phyloP scores from a whole-genome alignment of 53 echinoderm and acorn worm genomes.

The Holothuria leucospilota region DNA sequence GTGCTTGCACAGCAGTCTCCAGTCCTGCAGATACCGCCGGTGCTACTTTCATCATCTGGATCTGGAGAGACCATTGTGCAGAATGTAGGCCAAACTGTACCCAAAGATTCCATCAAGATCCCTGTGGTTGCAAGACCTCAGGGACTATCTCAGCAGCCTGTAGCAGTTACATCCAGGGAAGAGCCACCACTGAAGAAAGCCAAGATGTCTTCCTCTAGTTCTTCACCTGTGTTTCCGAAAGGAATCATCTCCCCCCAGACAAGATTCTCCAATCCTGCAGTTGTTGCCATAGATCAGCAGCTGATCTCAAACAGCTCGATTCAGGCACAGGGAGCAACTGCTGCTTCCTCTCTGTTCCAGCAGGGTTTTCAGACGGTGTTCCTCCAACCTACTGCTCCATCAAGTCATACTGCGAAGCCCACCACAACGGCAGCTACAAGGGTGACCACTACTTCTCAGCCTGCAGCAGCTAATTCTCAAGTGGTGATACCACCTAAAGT shows the following conservation, averaged over 20 bases:
- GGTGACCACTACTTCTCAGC: constrained; percentile 5
- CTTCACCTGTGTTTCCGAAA: constrained; percentile 5
- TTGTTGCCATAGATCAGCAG: constrained; percentile 31
- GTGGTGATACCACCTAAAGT: not conserved
- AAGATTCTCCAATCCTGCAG: not conserved
- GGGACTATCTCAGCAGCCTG: not conserved
- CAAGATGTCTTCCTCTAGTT: not conserved
- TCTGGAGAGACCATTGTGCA: constrained; percentile 2
- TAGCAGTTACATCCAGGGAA: not conserved
- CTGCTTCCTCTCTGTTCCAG: constrained; percentile 6
- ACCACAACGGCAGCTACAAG: not conserved
- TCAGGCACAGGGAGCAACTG: not conserved
- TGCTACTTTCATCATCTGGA: not conserved
- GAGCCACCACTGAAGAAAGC: constrained; percentile 35
- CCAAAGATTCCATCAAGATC: constrained; percentile 20
- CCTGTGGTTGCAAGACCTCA: constrained; percentile 11
- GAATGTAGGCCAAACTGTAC: not conserved
- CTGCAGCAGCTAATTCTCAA: constrained; percentile 2
- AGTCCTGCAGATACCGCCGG: constrained; percentile 20
- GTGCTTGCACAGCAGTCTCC: constrained; percentile 12
- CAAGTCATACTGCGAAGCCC: not conserved
- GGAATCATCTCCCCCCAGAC: not conserved
- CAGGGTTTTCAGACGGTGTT: constrained; percentile 40
- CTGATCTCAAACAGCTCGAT: not conserved
- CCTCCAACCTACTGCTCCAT: constrained; percentile 18